Conservation (phyloP, 1,140 invertebrate species). For the Parasteatoda tepidariorum region DNA sequence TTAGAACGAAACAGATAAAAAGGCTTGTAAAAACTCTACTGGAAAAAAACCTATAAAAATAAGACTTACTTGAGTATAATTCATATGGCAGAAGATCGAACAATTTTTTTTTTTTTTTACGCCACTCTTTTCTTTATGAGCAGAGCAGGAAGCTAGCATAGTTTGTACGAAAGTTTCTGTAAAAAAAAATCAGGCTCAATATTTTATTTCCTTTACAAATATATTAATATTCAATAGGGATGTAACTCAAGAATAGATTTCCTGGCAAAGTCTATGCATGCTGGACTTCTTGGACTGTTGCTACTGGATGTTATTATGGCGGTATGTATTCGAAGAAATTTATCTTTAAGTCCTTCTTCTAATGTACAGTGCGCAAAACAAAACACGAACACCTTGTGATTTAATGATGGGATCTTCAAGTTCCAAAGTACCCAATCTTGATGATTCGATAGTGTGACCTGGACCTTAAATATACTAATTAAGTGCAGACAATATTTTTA, state of each 20-base stretch:
- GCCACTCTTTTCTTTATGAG: no score
- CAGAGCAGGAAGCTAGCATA: no score
- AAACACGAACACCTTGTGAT: neutral
- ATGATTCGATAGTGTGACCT: neutral
- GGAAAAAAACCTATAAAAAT: no score
- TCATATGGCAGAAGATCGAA: no score
- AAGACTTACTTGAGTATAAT: no score
- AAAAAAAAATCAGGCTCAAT: no score
- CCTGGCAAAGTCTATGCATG: neutral
- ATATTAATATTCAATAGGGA: slow-evolving; percentile 7
- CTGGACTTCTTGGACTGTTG: neutral
- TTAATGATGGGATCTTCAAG: neutral
- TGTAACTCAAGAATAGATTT: neutral
- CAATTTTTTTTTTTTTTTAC: no score
- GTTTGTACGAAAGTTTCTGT: no score
- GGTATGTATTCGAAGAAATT: neutral
- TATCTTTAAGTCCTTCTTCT: no score
- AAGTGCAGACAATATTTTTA: neutral
- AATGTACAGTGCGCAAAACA: neutral
- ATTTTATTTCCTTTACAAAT: no score
- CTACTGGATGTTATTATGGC: neutral
- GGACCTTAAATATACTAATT: neutral
- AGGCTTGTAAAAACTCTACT: no score
- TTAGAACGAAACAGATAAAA: no score
- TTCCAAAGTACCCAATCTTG: neutral